Evolutionary conservation across 2,888 invertebrate genomes (phyloP), one percentile per base, ranked within the genome.

Genomic region (Neocrepidodera transversa): DNA sequence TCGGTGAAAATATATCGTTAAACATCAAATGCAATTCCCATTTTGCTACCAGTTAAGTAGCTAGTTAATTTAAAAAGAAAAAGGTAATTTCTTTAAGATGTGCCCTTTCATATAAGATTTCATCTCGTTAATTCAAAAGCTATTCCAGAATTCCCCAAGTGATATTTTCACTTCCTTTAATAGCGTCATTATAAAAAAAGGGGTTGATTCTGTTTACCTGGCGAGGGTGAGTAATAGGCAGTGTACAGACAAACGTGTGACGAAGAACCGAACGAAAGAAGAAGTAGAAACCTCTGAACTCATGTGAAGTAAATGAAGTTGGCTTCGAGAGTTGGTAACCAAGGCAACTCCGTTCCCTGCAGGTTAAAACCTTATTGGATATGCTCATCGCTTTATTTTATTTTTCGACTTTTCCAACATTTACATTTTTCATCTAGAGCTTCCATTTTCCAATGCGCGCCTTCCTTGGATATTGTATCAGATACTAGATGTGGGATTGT

Each of bases 351-450:
- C 68, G 68, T 76, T 76, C 76, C 77, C 77, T 74, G 76, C 76
- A 78, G 78, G 77, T 78, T 79, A 78, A 76, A 77, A 75, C 78
- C 78, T 79, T 78, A 79, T 78, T 79, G 79, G 78, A 78, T 78
- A 78, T 78, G 77, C 78, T 78, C 74, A 75, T 76, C 77, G 76
- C 74, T 78, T 77, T 77, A 77, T 76, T 78, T 78, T 78, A 76
- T 78, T 77, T 68, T 75, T 75, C 74, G 74, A 73, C 74, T 77
- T 75, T 75, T 75, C 66, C 65, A 66, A 66, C 73, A 74, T 76
- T 76, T 77, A 76, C 76, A 77, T 78, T 77, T 76, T 76, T 76
- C 72, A 76, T 76, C 74, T 72, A 69, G 68, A 68, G 72, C 71
- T 71, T 74, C 78, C 78, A 76, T 76, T 78, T 77, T 76, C 74